Evolutionary conservation across 2,888 invertebrate species (phyloP), one percentile per base, ranked within the genome.

Genomic region (Morpho deidamia): DNA sequence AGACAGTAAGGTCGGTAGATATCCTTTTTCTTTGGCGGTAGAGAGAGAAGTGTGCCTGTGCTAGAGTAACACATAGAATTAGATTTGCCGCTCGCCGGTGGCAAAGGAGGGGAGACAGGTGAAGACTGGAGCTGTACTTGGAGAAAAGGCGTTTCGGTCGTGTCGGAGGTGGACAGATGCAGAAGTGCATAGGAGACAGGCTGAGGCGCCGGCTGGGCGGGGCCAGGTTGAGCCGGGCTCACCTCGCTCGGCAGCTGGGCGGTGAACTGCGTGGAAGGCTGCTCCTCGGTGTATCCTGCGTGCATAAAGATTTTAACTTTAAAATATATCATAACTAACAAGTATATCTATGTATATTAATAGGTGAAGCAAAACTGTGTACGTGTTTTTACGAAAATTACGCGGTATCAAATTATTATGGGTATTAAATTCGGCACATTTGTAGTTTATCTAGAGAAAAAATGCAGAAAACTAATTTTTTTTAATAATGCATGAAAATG

Each of bases 1-100:
- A 95, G 85, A 61, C 95, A 96, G 83, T 97, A 97, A 0, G 97
- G 97, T 60, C 96, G 91, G 81, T 96, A 97, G 69, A 97, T 96
- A 81, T 97, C 96, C 81, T 96, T 96, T 82, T 96, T 96, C 82
- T 96, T 96, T 3, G 96, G 96, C 61, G 97, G 96, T 71, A 96
- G 83, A 55, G 95, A 95, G 32, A 96, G 87, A 39, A 95, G 92
- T n/a, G 95, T 93, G 44, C 95, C 95, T 11, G 95, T 95, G 81
- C 95, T 96, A 49, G 95, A 96, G 79, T 94, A 96, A 74, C 95
- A 95, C 94, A 95, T 95, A 41, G 95, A 91, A 63, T 94, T 90
- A 58, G 95, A 95, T 82, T 95, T 95, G 77, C 92, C 90, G 78
- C 91, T 90, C 74, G 90, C 88, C 74, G 82, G 88, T 77, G 89